Percentiles rank a stretch among this genome's conserved stretches.
Evolutionary conservation across 2,797 vertebrate genomes (phyloP).

Genomic region (Nothura maculosa): DNA sequence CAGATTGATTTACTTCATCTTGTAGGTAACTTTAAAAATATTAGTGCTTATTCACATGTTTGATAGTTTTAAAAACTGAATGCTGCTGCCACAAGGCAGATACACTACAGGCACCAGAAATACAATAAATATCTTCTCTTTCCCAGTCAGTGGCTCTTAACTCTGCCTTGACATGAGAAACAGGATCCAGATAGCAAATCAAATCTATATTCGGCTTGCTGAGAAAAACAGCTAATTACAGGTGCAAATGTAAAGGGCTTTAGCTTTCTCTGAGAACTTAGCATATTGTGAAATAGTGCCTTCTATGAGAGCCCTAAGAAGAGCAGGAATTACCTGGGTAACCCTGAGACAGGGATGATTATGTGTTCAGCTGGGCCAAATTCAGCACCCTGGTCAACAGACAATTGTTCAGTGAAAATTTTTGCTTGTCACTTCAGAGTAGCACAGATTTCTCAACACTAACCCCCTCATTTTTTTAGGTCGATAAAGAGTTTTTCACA

Average conservation of each 20-base stretch:
- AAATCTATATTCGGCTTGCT: background rate
- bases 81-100: background rate
- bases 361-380: background rate
- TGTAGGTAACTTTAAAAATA: background rate
- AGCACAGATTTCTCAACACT: background rate
- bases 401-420: background rate
- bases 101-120: background rate
- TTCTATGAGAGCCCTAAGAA: background rate
- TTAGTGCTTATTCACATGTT: background rate
- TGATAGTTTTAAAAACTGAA: background rate
- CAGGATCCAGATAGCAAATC: background rate
- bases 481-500: conserved; percentile 5
- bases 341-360: background rate
- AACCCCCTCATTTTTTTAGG: background rate
- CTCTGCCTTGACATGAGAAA: conserved; percentile 10
- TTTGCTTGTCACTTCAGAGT: background rate
- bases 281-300: background rate
- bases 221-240: background rate
- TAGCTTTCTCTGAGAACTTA: background rate
- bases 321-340: background rate
- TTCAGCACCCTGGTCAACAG: background rate
- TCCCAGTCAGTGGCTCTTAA: background rate
- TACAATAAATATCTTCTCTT: conserved; percentile 1
- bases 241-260: background rate
- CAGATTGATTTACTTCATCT: background rate